phyloP scores from a whole-genome alignment of 2,797 vertebrate genomes.

The Gallinago nigripennis region DNA sequence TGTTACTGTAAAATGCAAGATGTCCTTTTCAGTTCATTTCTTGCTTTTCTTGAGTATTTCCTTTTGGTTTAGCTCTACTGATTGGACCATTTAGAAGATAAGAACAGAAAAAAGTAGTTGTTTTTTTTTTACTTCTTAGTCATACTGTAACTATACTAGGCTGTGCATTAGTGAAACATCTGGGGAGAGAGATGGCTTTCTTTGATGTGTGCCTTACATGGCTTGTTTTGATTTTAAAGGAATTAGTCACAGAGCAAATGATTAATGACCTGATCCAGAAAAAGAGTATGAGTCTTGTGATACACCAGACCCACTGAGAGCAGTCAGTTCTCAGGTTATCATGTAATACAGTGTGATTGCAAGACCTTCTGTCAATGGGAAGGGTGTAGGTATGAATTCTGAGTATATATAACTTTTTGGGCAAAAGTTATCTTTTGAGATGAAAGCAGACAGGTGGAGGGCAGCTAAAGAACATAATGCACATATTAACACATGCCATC shows the following conservation, averaged over 20 bases:
- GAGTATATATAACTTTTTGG: neutral
- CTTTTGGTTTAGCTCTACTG: neutral
- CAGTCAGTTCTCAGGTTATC: neutral
- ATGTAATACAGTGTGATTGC: neutral
- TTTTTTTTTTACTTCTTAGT: neutral
- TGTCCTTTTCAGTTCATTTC: neutral
- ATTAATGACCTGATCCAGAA: neutral
- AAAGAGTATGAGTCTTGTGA: neutral
- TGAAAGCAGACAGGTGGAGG: neutral
- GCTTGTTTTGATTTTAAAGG: conserved; percentile 1
- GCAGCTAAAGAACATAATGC: neutral
- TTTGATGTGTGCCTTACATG: neutral
- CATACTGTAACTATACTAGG: neutral
- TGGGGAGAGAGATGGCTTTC: neutral
- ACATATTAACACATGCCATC: neutral
- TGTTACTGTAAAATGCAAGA: neutral
- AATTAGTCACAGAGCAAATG: neutral
- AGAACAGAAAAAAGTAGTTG: neutral
- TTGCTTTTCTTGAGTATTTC: neutral
- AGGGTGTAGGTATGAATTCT: neutral
- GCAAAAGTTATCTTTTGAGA: neutral
- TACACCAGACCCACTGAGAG: neutral
- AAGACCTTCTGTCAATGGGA: neutral
- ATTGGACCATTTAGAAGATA: neutral
- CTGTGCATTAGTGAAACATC: neutral